These are phyloP conservation scores for Malurus melanocephalus DNA, from an alignment of 2,113 vertebrate species.

Conservation along the genomic window DNA sequence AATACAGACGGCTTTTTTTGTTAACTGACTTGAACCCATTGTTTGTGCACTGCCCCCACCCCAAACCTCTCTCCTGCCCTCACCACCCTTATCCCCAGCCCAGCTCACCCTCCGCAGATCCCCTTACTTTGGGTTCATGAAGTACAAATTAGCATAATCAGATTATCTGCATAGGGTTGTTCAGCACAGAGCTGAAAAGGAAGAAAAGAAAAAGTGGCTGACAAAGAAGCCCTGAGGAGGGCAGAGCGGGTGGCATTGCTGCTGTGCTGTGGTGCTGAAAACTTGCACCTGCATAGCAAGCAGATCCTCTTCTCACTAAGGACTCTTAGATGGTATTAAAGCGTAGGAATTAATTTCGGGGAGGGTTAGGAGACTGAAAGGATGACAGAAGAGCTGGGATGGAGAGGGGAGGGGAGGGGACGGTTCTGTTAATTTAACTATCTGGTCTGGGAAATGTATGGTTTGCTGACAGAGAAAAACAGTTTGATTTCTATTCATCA, in stretches of 20 bases:
- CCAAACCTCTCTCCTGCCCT: constrained; percentile 1
- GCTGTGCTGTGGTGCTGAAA: constrained; percentile 70
- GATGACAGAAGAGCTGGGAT: not conserved
- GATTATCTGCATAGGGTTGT: constrained; percentile 86
- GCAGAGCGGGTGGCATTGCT: constrained; percentile 57
- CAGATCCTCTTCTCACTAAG: constrained; percentile 78
- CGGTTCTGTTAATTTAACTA: constrained; percentile 69
- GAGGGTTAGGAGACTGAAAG: constrained; percentile 13
- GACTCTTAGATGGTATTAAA: constrained; percentile 80
- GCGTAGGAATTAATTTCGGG: constrained; percentile 56
- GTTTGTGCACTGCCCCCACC: not conserved
- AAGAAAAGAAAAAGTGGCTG: constrained; percentile 82
- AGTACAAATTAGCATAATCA: constrained; percentile 99
- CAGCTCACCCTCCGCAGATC: constrained; percentile 58
- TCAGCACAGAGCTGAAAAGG: constrained; percentile 71
- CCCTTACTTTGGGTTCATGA: constrained; percentile 89
- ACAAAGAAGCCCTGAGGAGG: constrained; percentile 79
- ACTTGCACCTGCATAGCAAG: constrained; percentile 85
- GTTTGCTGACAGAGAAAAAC: constrained; percentile 63
- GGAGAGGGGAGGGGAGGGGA: not conserved
- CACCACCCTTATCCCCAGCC: constrained; percentile 33
- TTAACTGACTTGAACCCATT: constrained; percentile 67
- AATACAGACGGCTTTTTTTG: constrained; percentile 63
- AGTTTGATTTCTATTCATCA: constrained; percentile 78
- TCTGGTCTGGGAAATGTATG: constrained; percentile 52